phyloP scores from a whole-genome alignment of 2,888 invertebrate genomes.

The Hedychridium roseum region DNA sequence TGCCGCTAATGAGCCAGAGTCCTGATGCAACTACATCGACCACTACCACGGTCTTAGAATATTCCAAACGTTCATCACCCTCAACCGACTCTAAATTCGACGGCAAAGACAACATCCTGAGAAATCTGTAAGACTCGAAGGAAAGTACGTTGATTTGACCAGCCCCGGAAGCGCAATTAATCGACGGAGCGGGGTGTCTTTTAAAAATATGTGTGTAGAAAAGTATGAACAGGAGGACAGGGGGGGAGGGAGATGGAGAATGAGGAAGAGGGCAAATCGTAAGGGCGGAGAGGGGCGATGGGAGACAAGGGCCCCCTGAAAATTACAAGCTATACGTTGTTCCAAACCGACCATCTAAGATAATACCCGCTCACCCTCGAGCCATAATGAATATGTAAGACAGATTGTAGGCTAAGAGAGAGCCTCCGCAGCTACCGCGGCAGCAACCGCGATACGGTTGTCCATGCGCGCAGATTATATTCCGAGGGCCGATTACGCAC shows the following conservation, averaged over 20 bases:
- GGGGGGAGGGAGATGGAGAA: constrained; percentile 18
- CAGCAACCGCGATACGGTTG: constrained; percentile 56
- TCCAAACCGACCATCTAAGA: constrained; percentile 62
- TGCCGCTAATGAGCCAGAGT: too few relatives aligned
- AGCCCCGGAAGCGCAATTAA: too few relatives aligned
- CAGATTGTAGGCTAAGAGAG: constrained; percentile 64
- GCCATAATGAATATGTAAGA: constrained; percentile 65
- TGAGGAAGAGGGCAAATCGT: constrained; percentile 12
- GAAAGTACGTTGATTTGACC: too few relatives aligned
- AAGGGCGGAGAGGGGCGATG: constrained; percentile 9
- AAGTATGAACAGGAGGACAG: constrained; percentile 5
- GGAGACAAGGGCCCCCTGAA: constrained; percentile 54
- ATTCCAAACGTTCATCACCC: too few relatives aligned
- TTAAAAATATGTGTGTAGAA: too few relatives aligned
- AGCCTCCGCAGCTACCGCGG: constrained; percentile 60
- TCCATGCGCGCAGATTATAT: constrained; percentile 58
- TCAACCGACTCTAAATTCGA: too few relatives aligned
- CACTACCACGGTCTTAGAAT: too few relatives aligned
- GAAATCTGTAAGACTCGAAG: too few relatives aligned
- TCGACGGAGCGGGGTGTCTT: too few relatives aligned
- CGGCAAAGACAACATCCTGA: too few relatives aligned
- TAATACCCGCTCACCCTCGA: constrained; percentile 62
- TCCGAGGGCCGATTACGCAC: constrained; percentile 46
- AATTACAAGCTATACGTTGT: constrained; percentile 63
- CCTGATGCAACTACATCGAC: too few relatives aligned